These are phyloP conservation scores for Callocephalon fimbriatum DNA, from an alignment of 2,113 vertebrate genomes.

Conservation along the genomic window DNA sequence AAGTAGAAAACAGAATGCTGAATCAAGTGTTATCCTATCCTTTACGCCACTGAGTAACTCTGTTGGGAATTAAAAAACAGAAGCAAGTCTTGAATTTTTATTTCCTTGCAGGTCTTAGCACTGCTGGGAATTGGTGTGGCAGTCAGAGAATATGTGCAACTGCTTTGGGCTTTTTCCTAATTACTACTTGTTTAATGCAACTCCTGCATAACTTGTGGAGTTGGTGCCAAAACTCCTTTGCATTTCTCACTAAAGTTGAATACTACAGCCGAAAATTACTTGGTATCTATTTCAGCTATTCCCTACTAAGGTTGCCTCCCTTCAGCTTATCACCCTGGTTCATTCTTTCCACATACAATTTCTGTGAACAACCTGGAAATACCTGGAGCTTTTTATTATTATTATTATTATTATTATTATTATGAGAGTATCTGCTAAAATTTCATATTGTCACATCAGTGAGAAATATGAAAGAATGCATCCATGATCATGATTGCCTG, in stretches of 20 bases:
- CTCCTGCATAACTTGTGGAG: not conserved
- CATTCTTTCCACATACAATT: not conserved
- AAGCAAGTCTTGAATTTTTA: not conserved
- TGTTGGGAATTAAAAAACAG: not conserved
- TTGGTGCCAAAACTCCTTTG: not conserved
- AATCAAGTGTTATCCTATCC: not conserved
- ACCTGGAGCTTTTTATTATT: rapidly evolving
- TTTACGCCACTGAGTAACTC: not conserved
- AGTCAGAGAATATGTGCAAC: constrained; percentile 75
- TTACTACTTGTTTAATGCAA: not conserved
- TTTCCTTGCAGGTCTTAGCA: constrained; percentile 77
- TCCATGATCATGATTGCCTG: not conserved
- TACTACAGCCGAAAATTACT: not conserved
- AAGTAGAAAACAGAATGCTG: not conserved
- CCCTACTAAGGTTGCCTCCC: not conserved
- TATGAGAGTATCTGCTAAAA: not conserved
- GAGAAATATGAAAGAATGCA: not conserved
- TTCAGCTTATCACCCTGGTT: not conserved
- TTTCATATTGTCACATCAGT: not conserved
- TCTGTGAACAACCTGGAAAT: not conserved
- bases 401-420: not conserved
- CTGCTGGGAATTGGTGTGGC: constrained; percentile 80
- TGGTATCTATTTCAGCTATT: not conserved
- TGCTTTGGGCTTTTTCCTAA: not conserved
- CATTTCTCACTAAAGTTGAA: not conserved